Evolutionary conservation across 2,797 vertebrate genomes (phyloP).

Genomic region (Bradypodion ventrale): DNA sequence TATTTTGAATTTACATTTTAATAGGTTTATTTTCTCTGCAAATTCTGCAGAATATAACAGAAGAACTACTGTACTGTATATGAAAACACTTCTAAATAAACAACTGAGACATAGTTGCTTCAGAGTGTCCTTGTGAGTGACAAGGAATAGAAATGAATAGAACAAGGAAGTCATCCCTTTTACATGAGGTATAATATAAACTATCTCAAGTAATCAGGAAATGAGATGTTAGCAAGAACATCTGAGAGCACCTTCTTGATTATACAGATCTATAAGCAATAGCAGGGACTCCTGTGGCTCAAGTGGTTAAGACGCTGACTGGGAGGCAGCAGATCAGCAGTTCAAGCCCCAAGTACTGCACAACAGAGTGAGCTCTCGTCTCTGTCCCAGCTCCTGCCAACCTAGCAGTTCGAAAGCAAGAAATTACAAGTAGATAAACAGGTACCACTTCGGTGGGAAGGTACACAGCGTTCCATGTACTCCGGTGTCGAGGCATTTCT

Average conservation of each 20-base stretch:
- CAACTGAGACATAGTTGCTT: background rate
- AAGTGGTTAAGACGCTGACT: too few species aligned
- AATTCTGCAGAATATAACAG: background rate
- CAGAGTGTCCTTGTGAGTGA: background rate
- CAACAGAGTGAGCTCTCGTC: too few species aligned
- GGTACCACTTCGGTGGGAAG: too few species aligned
- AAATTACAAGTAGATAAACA: too few species aligned
- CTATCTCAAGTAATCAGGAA: background rate
- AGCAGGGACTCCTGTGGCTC: too few species aligned
- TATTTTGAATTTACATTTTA: background rate
- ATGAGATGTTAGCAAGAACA: background rate
- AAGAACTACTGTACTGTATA: background rate
- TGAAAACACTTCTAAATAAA: background rate
- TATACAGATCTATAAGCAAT: too few species aligned
- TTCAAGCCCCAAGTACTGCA: too few species aligned
- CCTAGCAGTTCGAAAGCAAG: too few species aligned
- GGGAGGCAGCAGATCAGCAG: too few species aligned
- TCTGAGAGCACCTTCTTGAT: background rate
- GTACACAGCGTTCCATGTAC: too few species aligned
- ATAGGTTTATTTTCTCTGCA: background rate
- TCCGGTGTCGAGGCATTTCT: too few species aligned
- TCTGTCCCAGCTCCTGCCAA: too few species aligned
- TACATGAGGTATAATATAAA: background rate
- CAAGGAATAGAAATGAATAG: background rate
- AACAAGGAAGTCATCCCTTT: background rate